phyloP scores from a whole-genome alignment of 1,140 invertebrate species.

The Meloidogyne floridensis region DNA sequence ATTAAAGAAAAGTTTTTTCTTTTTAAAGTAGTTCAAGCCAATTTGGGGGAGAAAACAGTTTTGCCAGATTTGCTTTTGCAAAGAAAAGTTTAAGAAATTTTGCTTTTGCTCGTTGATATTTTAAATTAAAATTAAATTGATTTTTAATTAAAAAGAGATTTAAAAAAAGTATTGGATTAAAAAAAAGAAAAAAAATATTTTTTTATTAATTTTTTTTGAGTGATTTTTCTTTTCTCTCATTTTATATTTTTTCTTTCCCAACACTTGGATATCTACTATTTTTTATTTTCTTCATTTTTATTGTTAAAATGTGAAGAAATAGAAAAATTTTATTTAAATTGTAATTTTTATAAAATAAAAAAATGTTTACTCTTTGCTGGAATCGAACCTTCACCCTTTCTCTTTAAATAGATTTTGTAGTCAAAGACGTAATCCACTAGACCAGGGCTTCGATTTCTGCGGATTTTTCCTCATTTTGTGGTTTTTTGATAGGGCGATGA shows the following conservation, averaged over 20 bases:
- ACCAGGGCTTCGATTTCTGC: no score
- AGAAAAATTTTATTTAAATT: not conserved
- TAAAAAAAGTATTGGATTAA: not conserved
- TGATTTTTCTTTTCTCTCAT: no score
- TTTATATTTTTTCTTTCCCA: not conserved
- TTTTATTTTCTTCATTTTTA: not conserved
- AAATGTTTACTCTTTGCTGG: not conserved
- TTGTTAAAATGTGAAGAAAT: not conserved
- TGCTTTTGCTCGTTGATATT: constrained; percentile 7
- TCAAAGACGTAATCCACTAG: no score
- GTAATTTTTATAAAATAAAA: not conserved
- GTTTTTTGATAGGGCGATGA: no score
- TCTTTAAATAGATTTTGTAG: no score
- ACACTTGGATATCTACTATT: not conserved
- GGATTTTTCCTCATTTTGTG: no score
- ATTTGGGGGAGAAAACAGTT: not conserved
- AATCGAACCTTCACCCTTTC: not conserved
- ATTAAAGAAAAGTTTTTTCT: not conserved
- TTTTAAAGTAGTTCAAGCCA: not conserved
- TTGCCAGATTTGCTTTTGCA: constrained; percentile 8
- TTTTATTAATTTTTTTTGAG: not conserved
- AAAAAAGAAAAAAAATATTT: not conserved
- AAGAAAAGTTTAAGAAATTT: constrained; percentile 1
- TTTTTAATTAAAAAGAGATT: not conserved
- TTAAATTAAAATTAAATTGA: not conserved